Percentiles rank a stretch among this genome's conserved stretches.
Evolutionary conservation across 2,113 vertebrate species (phyloP).

Genomic region (Donacobius atricapilla): DNA sequence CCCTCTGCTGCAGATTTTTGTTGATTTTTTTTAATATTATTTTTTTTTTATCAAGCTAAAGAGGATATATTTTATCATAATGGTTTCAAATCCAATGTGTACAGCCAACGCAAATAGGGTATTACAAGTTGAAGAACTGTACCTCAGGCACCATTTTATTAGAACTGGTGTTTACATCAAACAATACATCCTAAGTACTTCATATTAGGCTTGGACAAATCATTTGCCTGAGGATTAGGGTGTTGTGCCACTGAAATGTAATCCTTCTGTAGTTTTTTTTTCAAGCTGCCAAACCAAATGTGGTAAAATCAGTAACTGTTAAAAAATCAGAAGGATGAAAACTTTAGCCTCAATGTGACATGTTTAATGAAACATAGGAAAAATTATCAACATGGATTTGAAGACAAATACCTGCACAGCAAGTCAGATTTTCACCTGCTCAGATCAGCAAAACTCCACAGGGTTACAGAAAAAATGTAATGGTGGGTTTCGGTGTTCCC

Average conservation of each 20-base stretch:
- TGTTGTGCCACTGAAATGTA: constrained; percentile 93
- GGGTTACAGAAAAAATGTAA: background rate
- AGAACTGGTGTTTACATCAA: constrained; percentile 98
- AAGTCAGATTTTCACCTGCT: background rate
- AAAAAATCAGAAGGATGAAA: constrained; percentile 11
- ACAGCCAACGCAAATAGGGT: constrained; percentile 88
- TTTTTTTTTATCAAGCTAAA: constrained; percentile 80
- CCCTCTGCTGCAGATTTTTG: constrained; percentile 14
- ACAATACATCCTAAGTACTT: constrained; percentile 96
- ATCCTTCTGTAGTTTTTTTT: constrained; percentile 91
- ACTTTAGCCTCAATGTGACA: background rate
- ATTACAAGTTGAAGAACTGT: constrained; percentile 91
- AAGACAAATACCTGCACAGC: background rate
- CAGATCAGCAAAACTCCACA: background rate
- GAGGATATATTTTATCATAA: constrained; percentile 89
- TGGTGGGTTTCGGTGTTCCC: accelerated
- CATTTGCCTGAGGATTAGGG: constrained; percentile 98
- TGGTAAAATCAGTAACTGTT: constrained; percentile 83
- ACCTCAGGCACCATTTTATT: constrained; percentile 95
- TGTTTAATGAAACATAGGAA: background rate
- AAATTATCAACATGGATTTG: background rate
- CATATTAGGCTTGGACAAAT: constrained; percentile 99
- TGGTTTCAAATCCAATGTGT: constrained; percentile 80
- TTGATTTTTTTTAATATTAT: constrained; percentile 34
- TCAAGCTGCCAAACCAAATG: constrained; percentile 91